A percentile compares a stretch with the other conserved stretches of the same genome.
These are phyloP conservation scores for Dicroscelio sp. DNA, from an alignment of 2,888 invertebrate species.

Conservation along the genomic window DNA sequence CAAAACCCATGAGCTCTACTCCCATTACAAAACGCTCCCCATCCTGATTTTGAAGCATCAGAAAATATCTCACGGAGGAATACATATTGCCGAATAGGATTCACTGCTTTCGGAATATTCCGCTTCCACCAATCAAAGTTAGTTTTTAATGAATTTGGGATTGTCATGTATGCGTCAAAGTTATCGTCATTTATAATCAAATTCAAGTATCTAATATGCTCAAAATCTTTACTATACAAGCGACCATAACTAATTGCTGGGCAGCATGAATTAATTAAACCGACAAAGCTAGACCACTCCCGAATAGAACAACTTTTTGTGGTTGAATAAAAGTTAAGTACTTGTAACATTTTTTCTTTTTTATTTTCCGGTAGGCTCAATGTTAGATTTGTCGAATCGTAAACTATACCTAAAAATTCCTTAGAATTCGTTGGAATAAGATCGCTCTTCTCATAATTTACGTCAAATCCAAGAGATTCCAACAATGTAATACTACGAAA, in stretches of 20 bases:
- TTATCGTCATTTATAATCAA: conserved; percentile 40
- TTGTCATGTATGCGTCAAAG: conserved; percentile 45
- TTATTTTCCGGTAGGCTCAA: neutral
- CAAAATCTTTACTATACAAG: conserved; percentile 61
- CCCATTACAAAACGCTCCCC: conserved; percentile 11
- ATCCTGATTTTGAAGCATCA: neutral
- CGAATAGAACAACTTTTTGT: neutral
- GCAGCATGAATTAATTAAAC: conserved; percentile 51
- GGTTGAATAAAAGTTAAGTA: neutral
- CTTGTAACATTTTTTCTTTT: neutral
- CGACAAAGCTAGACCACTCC: conserved; percentile 61
- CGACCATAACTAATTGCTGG: conserved; percentile 56
- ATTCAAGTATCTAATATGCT: conserved; percentile 57
- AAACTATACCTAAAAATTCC: neutral
- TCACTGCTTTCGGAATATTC: conserved; percentile 27
- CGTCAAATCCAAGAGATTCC: neutral
- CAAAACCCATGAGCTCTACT: conserved; percentile 55
- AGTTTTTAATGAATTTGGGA: conserved; percentile 1
- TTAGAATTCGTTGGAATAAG: neutral
- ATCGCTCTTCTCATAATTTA: neutral
- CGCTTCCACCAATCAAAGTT: conserved; percentile 7
- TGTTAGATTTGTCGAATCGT: neutral
- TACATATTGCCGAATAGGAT: conserved; percentile 11
- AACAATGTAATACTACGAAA: neutral
- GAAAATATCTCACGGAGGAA: conserved; percentile 63